Percentiles rank a stretch among this genome's conserved stretches.
Evolutionary conservation across 2,888 invertebrate genomes (phyloP).

Genomic region (Chrysotoxum bicinctum): DNA sequence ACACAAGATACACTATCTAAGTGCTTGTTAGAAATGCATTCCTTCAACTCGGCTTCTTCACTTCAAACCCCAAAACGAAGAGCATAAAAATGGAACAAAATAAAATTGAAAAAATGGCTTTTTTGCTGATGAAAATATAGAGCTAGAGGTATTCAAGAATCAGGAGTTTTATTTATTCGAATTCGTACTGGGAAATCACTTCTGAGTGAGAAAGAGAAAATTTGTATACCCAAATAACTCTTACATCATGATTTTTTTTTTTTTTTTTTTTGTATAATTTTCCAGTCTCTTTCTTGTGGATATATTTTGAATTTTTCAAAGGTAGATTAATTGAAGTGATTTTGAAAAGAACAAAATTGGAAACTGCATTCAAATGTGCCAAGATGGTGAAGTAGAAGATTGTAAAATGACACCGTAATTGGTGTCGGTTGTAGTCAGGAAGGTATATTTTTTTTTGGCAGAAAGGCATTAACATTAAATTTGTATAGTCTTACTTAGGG

Average conservation of each 20-base stretch:
- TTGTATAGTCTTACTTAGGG: too few relatives aligned
- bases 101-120: not conserved
- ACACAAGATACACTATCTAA: conserved; percentile 64
- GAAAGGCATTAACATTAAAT: too few relatives aligned
- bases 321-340: conserved; percentile 47
- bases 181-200: conserved; percentile 24
- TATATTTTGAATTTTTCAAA: conserved; percentile 40
- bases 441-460: accelerated
- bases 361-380: not conserved
- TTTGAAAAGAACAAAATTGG: conserved; percentile 17
- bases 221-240: not conserved
- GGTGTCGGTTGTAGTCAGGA: not conserved
- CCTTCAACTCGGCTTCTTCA: conserved; percentile 25
- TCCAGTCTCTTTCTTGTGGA: not conserved
- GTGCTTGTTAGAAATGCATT: conserved; percentile 70
- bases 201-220: not conserved
- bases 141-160: not conserved
- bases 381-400: not conserved
- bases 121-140: conserved; percentile 29
- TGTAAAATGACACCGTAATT: not conserved
- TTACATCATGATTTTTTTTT: not conserved
- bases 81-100: not conserved
- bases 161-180: conserved; percentile 40
- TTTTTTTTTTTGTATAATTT: not conserved
- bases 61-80: not conserved